Percentiles rank a stretch among this genome's conserved stretches.
phyloP scores from a whole-genome alignment of 1,140 invertebrate genomes.

The Nautilus pompilius region DNA sequence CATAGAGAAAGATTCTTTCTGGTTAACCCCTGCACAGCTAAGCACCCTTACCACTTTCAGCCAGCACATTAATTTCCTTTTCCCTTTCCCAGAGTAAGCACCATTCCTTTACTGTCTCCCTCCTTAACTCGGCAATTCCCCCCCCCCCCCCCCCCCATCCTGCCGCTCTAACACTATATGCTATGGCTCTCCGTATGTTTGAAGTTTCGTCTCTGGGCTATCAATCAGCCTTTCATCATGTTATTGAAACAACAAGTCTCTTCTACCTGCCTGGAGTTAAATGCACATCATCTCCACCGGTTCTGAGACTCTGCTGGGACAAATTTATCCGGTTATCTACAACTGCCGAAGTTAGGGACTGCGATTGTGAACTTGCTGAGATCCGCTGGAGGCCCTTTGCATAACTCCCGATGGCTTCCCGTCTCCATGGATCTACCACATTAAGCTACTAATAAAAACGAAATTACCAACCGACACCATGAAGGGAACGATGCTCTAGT shows the following conservation, averaged over 20 bases:
- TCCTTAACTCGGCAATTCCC: not conserved
- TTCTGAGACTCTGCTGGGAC: not conserved
- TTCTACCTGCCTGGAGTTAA: too few relatives aligned
- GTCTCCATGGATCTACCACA: too few relatives aligned
- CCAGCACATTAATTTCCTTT: not conserved
- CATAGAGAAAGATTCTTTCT: not conserved
- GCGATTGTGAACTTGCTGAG: too few relatives aligned
- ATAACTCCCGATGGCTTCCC: too few relatives aligned
- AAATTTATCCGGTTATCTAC: not conserved
- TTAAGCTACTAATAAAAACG: too few relatives aligned
- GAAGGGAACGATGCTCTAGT: too few relatives aligned
- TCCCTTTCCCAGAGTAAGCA: not conserved
- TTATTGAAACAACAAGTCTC: too few relatives aligned
- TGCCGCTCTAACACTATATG: not conserved
- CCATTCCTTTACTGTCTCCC: not conserved
- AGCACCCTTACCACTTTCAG: not conserved
- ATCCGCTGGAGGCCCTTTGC: too few relatives aligned
- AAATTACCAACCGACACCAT: too few relatives aligned
- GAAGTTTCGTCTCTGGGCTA: not conserved
- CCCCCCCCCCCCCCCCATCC: not conserved
- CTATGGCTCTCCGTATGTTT: not conserved
- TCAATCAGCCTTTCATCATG: not conserved
- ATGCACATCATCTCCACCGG: too few relatives aligned
- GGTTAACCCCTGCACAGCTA: not conserved
- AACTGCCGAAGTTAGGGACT: too few relatives aligned